phyloP scores from a whole-genome alignment of 2,888 invertebrate genomes.

The Laothoe populi region DNA sequence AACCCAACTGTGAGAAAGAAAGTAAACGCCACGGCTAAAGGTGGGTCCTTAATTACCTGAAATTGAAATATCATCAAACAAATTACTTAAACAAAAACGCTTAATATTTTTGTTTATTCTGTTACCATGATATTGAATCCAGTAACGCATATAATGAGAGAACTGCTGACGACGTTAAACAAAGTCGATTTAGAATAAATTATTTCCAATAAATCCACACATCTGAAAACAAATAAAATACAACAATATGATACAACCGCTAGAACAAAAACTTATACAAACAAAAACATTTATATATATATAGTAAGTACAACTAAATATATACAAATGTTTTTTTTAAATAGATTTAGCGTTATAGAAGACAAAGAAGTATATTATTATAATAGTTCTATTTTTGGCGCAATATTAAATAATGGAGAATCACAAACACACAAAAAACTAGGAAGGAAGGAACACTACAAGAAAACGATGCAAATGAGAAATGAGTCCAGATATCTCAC shows the following conservation, averaged over 20 bases:
- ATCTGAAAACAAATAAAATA: slow-evolving; percentile 48
- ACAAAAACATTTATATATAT: too few relatives aligned
- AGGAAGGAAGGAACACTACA: too few relatives aligned
- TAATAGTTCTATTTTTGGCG: too few relatives aligned
- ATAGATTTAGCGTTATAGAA: neutral
- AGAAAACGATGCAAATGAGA: too few relatives aligned
- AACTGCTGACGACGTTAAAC: slow-evolving; percentile 57
- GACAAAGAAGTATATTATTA: neutral
- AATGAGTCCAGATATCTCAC: neutral
- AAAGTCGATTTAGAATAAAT: slow-evolving; percentile 58
- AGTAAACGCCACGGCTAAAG: slow-evolving; percentile 51
- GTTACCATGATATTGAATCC: slow-evolving; percentile 63
- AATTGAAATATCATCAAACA: slow-evolving; percentile 36
- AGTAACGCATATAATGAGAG: slow-evolving; percentile 59
- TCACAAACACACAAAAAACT: too few relatives aligned
- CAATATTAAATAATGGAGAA: too few relatives aligned
- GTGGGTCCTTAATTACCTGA: slow-evolving; percentile 53
- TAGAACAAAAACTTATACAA: neutral
- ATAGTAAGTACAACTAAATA: too few relatives aligned
- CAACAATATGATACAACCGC: neutral
- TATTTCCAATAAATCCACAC: slow-evolving; percentile 53
- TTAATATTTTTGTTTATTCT: neutral
- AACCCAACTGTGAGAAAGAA: slow-evolving; percentile 51
- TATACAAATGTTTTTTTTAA: neutral
- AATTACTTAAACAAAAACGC: slow-evolving; percentile 1